Percentiles rank a stretch among this genome's conserved stretches.
phyloP scores from a whole-genome alignment of 2,797 vertebrate genomes.

The Brachyrhaphis roseni region DNA sequence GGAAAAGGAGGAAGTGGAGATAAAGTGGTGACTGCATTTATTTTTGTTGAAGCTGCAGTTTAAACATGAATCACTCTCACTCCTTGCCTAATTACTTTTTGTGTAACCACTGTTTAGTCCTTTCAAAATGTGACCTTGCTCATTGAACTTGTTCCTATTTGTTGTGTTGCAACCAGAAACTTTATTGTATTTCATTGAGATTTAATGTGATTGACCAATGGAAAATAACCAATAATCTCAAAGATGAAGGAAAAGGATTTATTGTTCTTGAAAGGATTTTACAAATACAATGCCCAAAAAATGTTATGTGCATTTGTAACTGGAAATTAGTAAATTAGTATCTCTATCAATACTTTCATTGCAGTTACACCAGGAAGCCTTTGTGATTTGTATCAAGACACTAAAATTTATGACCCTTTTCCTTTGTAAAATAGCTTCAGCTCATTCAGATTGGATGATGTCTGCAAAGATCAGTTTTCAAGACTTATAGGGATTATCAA shows the following conservation, averaged over 20 bases:
- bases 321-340: neutral
- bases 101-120: slow-evolving; percentile 30
- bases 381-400: neutral
- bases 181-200: neutral
- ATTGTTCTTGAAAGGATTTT: neutral
- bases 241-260: neutral
- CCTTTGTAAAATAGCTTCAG: neutral
- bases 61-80: slow-evolving; percentile 56
- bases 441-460: neutral
- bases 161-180: neutral
- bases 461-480: neutral
- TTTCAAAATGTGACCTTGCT: neutral
- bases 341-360: neutral
- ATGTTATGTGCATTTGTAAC: neutral
- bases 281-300: neutral
- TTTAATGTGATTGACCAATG: neutral
- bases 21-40: slow-evolving; percentile 47
- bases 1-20: slow-evolving; percentile 11
- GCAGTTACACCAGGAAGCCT: neutral
- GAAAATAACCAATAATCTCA: neutral
- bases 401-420: neutral
- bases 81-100: slow-evolving; percentile 48
- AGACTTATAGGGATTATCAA: neutral
- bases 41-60: slow-evolving; percentile 47
- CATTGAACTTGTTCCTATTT: neutral